Conservation (phyloP, 1,140 invertebrate species). For the Caerostris extrusa region DNA sequence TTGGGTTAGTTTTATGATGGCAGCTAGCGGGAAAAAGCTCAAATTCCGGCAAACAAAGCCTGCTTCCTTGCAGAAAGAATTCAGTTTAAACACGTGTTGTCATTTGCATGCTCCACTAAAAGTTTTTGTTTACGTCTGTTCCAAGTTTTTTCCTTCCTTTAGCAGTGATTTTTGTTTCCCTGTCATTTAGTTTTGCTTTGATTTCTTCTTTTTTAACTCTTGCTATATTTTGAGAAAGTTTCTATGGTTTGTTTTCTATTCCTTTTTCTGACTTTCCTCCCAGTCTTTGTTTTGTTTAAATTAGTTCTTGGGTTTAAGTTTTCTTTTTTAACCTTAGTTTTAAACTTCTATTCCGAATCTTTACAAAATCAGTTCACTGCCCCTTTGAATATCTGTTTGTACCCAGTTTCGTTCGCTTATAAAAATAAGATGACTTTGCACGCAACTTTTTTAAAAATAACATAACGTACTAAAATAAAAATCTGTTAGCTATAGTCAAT, state of each 20-base stretch:
- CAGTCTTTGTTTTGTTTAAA: background rate
- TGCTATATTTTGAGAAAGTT: background rate
- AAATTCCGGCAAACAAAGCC: background rate
- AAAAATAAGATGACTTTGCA: background rate
- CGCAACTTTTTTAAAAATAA: too few species aligned
- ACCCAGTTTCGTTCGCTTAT: background rate
- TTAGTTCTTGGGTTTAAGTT: background rate
- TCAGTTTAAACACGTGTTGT: conserved; percentile 34
- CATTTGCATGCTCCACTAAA: conserved; percentile 9
- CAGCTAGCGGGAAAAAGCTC: background rate
- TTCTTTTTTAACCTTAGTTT: background rate
- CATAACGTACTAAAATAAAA: too few species aligned
- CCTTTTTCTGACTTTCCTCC: background rate
- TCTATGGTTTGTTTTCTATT: background rate
- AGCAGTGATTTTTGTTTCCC: background rate
- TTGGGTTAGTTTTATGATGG: background rate
- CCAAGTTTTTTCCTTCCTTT: background rate
- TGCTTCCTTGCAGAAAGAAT: background rate
- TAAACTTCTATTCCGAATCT: background rate
- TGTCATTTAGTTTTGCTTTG: background rate
- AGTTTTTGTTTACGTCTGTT: background rate
- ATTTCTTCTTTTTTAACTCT: background rate
- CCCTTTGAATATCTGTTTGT: background rate
- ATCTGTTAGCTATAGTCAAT: too few species aligned
- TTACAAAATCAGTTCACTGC: background rate